phyloP scores from a whole-genome alignment of 1,140 invertebrate genomes.

The Pissodes strobi region DNA sequence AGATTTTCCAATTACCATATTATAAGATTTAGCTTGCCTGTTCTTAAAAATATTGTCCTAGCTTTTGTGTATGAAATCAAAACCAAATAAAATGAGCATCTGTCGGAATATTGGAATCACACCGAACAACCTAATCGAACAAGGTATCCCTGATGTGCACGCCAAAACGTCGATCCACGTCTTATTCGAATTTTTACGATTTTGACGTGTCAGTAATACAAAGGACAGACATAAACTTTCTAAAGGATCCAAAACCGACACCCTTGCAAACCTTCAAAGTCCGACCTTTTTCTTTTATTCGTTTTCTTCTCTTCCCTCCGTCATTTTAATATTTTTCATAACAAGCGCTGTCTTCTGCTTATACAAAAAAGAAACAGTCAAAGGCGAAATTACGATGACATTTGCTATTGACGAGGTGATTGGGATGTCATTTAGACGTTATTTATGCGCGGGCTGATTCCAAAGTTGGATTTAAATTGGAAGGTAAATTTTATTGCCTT shows the following conservation, averaged over 20 bases:
- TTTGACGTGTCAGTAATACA: slow-evolving; percentile 2
- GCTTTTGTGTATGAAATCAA: too few species aligned
- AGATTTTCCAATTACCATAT: too few species aligned
- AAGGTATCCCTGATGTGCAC: too few species aligned
- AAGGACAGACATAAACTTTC: background rate
- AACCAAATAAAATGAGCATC: too few species aligned
- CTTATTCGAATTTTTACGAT: background rate
- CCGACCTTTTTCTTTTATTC: background rate
- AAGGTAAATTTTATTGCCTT: slow-evolving; percentile 1
- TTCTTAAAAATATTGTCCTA: too few species aligned
- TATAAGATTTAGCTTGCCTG: too few species aligned
- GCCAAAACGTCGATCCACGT: too few species aligned
- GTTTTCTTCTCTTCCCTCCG: background rate
- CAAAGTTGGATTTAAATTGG: background rate
- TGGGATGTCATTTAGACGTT: slow-evolving; percentile 5
- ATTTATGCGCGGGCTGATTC: background rate
- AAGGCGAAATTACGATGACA: background rate
- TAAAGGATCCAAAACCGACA: background rate
- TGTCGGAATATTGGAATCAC: too few species aligned
- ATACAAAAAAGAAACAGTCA: slow-evolving; percentile 3
- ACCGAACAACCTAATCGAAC: too few species aligned
- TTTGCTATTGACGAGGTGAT: background rate
- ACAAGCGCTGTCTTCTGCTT: background rate
- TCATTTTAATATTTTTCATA: background rate
- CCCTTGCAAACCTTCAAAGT: background rate